Conservation (phyloP, 2,888 invertebrate species). For the Drosophila incognita region DNA sequence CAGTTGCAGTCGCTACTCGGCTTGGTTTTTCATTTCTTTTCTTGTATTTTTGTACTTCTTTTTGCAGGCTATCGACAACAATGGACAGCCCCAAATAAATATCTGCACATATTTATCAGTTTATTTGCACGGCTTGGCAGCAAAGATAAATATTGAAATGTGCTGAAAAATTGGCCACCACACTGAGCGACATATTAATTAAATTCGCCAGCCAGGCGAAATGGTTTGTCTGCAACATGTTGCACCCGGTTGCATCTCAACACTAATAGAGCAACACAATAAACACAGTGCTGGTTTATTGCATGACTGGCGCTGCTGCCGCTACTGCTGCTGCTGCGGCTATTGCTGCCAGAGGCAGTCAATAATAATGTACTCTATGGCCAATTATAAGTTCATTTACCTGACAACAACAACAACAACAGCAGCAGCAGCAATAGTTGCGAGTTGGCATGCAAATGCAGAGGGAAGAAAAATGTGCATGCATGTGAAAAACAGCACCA, state of each 20-base stretch:
- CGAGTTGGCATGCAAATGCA: slow-evolving; percentile 63
- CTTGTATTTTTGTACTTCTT: neutral
- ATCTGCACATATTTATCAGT: slow-evolving; percentile 65
- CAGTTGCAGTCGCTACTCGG: slow-evolving; percentile 42
- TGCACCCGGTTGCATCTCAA: slow-evolving; percentile 23
- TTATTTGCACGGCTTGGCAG: slow-evolving; percentile 68
- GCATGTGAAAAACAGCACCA: slow-evolving; percentile 73
- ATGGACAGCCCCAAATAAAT: slow-evolving; percentile 36
- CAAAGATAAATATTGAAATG: slow-evolving; percentile 68
- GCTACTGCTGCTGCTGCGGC: neutral
- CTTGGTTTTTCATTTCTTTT: slow-evolving; percentile 26
- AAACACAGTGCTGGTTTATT: slow-evolving; percentile 32
- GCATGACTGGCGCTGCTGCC: slow-evolving; percentile 11
- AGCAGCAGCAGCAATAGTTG: slow-evolving; percentile 23
- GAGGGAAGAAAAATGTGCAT: slow-evolving; percentile 72
- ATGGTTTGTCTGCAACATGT: slow-evolving; percentile 38
- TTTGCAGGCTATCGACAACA: slow-evolving; percentile 35
- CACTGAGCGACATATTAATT: slow-evolving; percentile 52
- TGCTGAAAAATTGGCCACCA: slow-evolving; percentile 59
- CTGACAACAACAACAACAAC: slow-evolving; percentile 41
- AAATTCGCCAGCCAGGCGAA: slow-evolving; percentile 9
- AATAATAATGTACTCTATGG: slow-evolving; percentile 55
- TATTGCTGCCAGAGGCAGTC: slow-evolving; percentile 22
- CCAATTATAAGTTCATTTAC: slow-evolving; percentile 80
- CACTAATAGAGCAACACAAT: slow-evolving; percentile 12